These are phyloP conservation scores for Cariama cristata DNA, from an alignment of 2,113 vertebrate species.

Conservation along the genomic window DNA sequence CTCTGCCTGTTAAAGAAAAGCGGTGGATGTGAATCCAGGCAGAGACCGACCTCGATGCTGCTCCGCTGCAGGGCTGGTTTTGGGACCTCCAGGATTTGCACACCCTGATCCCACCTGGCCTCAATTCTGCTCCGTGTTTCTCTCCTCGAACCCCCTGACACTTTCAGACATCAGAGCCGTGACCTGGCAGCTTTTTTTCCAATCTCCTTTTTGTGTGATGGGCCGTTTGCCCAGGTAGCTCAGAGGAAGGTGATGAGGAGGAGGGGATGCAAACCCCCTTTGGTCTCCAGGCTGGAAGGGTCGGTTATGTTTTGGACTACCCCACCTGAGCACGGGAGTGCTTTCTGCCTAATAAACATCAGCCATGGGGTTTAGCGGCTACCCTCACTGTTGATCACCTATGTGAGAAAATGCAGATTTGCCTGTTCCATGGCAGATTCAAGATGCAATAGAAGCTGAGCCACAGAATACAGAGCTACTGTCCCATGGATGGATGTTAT, in stretches of 20 bases:
- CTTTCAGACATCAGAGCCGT: background rate
- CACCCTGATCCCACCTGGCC: background rate
- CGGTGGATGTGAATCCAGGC: background rate
- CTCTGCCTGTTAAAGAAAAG: background rate
- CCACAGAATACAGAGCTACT: background rate
- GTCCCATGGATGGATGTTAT: background rate
- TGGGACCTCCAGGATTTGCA: background rate
- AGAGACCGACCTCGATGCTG: accelerated
- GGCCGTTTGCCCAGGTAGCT: background rate
- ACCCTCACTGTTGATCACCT: background rate
- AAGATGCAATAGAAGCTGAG: background rate
- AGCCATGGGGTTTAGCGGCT: accelerated
- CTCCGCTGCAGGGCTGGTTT: background rate
- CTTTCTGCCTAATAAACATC: background rate
- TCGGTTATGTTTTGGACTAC: background rate
- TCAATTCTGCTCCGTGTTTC: background rate
- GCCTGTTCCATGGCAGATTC: background rate
- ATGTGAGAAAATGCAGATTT: background rate
- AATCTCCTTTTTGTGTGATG: accelerated
- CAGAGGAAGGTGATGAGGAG: background rate
- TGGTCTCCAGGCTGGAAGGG: background rate
- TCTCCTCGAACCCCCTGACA: background rate
- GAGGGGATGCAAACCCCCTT: background rate
- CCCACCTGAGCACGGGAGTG: background rate
- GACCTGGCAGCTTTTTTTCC: background rate